Conservation (phyloP, 2,888 invertebrate genomes). For the Ectobius pallidus region DNA sequence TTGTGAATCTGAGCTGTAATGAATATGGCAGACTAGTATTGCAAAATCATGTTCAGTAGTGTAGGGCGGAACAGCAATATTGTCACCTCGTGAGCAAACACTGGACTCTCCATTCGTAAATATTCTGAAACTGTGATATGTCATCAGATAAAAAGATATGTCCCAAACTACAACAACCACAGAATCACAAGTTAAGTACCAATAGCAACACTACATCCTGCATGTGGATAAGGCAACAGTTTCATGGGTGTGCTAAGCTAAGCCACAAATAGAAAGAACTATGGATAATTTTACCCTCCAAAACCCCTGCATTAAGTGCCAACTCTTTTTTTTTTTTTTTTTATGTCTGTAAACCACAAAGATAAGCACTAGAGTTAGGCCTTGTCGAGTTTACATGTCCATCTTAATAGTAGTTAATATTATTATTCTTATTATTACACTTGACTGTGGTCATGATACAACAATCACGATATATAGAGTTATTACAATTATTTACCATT, state of each 20-base stretch:
- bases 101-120: not conserved
- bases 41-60: conserved; percentile 6
- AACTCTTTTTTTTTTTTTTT: no score
- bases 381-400: conserved; percentile 6
- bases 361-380: conserved; percentile 25
- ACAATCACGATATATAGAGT: conserved; percentile 26
- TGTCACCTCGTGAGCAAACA: conserved; percentile 24
- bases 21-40: not conserved
- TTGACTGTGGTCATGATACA: conserved; percentile 4
- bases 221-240: not conserved
- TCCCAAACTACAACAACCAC: not conserved
- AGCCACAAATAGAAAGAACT: not conserved
- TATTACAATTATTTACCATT: conserved; percentile 25
- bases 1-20: conserved; percentile 8
- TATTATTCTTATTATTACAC: not conserved
- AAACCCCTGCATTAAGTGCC: not conserved
- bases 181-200: conserved; percentile 15
- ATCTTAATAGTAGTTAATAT: not conserved
- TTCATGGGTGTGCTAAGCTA: not conserved
- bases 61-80: conserved; percentile 19
- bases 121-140: conserved; percentile 16
- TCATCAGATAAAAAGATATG: not conserved
- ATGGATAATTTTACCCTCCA: not conserved
- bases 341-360: not conserved
- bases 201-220: not conserved